Base-by-base conservation (phyloP, 2,797 vertebrate genomes). In the Enteromius unitaeniatus region DNA sequence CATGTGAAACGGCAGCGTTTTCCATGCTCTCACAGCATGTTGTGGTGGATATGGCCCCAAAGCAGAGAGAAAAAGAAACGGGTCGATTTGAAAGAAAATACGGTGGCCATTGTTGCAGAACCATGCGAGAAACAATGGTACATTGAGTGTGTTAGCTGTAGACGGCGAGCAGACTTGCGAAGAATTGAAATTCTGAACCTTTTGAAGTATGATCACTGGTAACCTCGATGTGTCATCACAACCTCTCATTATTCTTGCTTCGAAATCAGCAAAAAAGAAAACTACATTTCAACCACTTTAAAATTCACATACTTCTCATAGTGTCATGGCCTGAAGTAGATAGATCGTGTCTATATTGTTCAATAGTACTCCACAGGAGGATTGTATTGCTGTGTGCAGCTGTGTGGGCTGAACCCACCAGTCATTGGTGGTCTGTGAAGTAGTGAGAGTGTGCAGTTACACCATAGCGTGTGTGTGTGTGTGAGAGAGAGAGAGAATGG, bases 1-100 rank as follows among this genome's bases (percentile, higher is more conserved):
- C 64, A 87, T 86, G 89, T 90, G 87, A 92, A 88, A 91, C 82
- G 87, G 83, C 90, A 78, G 83, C 80, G 85, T 90, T 87, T 90
- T 89, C 84, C 73, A 19, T 85, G 86, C 83, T 85, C 40, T 85
- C 90, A 82, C 91, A 93, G 89, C 88, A 86, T 86, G 91, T 88
- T 86, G 87, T 78, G 83, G 88, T 76, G 84, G 5, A 13, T 87
- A 86, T 67, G 85, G 84, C 89, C 89, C 83, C 68, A 69, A 83
- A 80, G 85, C 84, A 82, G 69, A 86, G 81, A 76, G 84, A 88
- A 84, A 89, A 90, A 87, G 84, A 80, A 89, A 82, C 15, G 47
- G 78, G 77, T 89, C 21, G 23, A 83, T 75, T 89, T 75, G 88
- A 92, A 90, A 86, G 87, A 88, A 91, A 88, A 89, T 87, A 83